These are phyloP conservation scores for Corythucha ciliata DNA, from an alignment of 2,888 invertebrate genomes.

Conservation along the genomic window DNA sequence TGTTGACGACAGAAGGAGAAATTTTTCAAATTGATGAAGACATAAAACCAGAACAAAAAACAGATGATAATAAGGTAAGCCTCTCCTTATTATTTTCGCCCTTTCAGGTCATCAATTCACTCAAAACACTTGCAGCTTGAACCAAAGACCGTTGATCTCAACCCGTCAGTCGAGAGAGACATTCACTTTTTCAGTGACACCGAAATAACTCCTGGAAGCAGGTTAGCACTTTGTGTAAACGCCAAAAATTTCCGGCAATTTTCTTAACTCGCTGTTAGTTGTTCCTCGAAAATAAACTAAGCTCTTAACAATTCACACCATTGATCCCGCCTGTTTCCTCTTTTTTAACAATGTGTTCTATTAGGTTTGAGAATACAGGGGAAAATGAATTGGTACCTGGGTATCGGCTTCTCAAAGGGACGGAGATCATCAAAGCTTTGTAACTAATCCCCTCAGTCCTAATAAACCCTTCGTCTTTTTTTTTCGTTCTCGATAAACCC, in stretches of 20 bases:
- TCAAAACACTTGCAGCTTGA: constrained; percentile 7
- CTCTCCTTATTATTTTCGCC: background rate
- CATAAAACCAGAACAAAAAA: constrained; percentile 13
- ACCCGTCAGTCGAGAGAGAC: constrained; percentile 47
- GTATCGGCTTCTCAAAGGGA: constrained; percentile 32
- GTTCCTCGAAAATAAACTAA: background rate
- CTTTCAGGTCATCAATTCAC: background rate
- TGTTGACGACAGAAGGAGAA: constrained; percentile 21
- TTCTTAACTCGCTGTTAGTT: background rate
- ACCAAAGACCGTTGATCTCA: constrained; percentile 20
- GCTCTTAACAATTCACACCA: background rate
- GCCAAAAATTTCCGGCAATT: background rate
- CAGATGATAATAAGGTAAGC: background rate
- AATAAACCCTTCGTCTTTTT: constrained; percentile 7
- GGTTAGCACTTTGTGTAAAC: constrained; percentile 26
- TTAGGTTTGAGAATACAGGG: constrained; percentile 26
- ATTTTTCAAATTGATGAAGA: constrained; percentile 34
- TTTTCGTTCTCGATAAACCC: background rate
- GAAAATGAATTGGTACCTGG: constrained; percentile 27
- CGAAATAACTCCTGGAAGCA: constrained; percentile 59
- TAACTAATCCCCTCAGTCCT: constrained; percentile 31
- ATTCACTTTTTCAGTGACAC: constrained; percentile 90
- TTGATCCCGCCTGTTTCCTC: background rate
- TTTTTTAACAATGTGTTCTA: constrained; percentile 7
- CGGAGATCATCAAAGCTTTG: constrained; percentile 34